Base-by-base conservation (phyloP, 1,140 invertebrate genomes). In the Episyrphus balteatus region DNA sequence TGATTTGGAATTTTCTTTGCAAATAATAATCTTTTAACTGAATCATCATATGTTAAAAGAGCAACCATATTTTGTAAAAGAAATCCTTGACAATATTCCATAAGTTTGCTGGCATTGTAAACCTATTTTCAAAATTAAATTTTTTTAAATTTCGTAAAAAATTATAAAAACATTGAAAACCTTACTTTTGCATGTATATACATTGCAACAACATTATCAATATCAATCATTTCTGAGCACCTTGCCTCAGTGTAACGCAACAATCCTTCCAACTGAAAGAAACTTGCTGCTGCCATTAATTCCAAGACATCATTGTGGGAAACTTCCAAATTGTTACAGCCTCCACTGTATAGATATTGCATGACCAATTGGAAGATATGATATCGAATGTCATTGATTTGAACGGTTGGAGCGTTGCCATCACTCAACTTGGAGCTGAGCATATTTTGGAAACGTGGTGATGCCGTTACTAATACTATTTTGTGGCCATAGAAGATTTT, bases 401-500 rank as follows among this genome's bases (percentile, higher is more conserved):
- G 88, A 43, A 94, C 86, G 37, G 89, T 84, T 0, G 85, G 84
- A 1, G 86, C 86, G 48, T 69, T 82, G 12, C 82, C 82, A 54
- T 88, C 83, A 55, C 79, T 82, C 40, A 83, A 62, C 59, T 86
- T 84, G 3, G 82, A 83, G 57, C 79, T 88, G 18, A 94, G 72
- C 88, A 93, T 91, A 37, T 83, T 84, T 55, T 88, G 79, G 54
- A 93, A 84, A 47, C 87, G 74, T 13, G 86, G 79, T 9, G 89
- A 93, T 33, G 88, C 88, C 11, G 89, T 93, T 18, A 93, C 86
- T 30, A 94, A 72, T 26, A 94, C 88, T 44, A 93, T 92, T 74
- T 92, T 92, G 66, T 94, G 91, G 1, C 88, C 90, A 66, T 92
- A 93, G 68, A 94, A 93, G n/a, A 92, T 75, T 46, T 86, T 77